Base-by-base conservation (phyloP, 2,797 vertebrate species). In the Allochrocebus solatus region DNA sequence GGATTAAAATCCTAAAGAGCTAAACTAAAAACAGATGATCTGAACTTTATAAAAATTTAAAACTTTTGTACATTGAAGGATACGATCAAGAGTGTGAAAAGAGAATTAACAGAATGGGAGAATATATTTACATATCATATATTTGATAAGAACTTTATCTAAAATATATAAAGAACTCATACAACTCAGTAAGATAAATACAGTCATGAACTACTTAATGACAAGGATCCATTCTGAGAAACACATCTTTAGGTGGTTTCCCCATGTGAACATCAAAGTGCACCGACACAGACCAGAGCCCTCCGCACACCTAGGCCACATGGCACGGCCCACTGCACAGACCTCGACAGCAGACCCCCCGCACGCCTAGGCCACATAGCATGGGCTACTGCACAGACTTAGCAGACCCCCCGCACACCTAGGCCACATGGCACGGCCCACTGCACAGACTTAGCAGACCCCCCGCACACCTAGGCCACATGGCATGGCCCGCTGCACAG, bases 361-460 rank as follows among this genome's bases (percentile, higher is more conserved):
- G 16, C 50, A 17, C 5, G 0, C 16, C 16, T 50, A 50, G 50
- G 50, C 0, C 16, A 17, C 50, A 50, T 1, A 13, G 50, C 16
- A 17, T 0, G 4, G 1, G 16, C 50, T 1, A 0, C 50, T 17
- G 5, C 48, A 50, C 4, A 5, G 48, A 50, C 48, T 0, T 17
- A 41, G 46, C 48, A 50, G 48, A 50, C 22, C 55, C 24, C 21
- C 55, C 1, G 24, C 9, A 26, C 55, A 1, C 1, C 19, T 57
- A 57, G 22, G 55, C 0, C 26, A 7, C 13, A 76, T 2, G 26
- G 74, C 14, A 30, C 0, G 4, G 7, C 14, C 41, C 0, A 0
- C 17, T 17, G 2, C 70, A 22, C 21, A 50, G 48, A 50, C 48
- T 0, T 16, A 50, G 46, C 48, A 50, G 48, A 50, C 48, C 48